Evolutionary conservation across 2,797 vertebrate species (phyloP).

Genomic region (Natrix natrix): DNA sequence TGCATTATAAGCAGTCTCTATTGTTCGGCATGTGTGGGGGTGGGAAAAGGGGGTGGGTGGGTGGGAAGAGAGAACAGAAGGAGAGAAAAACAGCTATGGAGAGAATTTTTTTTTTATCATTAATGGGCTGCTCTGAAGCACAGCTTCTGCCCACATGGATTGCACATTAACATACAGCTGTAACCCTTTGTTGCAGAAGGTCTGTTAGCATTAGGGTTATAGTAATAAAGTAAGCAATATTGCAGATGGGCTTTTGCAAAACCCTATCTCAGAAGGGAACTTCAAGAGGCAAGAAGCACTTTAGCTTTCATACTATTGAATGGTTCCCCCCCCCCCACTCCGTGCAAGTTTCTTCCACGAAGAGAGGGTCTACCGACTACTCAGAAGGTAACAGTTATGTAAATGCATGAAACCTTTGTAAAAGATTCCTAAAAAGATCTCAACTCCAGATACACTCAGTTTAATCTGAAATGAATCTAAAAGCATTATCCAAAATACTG

Average conservation of each 20-base stretch:
- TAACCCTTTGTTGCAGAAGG: background rate
- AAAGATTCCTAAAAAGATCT: background rate
- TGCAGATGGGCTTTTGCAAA: background rate
- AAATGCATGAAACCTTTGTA: background rate
- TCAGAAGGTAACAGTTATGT: background rate
- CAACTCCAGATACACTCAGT: background rate
- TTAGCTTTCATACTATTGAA: background rate
- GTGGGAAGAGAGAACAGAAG: background rate
- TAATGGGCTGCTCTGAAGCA: background rate
- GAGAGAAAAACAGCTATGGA: background rate
- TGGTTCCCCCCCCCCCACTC: background rate
- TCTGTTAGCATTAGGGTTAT: background rate
- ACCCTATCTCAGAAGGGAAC: background rate
- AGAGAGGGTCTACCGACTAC: background rate
- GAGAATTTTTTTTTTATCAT: background rate
- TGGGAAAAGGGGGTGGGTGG: background rate
- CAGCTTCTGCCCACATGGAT: background rate
- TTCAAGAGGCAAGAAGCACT: background rate
- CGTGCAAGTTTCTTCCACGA: background rate
- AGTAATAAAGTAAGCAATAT: background rate
- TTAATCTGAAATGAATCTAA: background rate
- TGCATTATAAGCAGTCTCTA: constrained; percentile 18
- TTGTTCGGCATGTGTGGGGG: constrained; percentile 10
- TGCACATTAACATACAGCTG: background rate
- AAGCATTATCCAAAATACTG: background rate